Evolutionary conservation across 92 coral and sea anemone species (phyloP).

Genomic region (Epizoanthus ramosus): DNA sequence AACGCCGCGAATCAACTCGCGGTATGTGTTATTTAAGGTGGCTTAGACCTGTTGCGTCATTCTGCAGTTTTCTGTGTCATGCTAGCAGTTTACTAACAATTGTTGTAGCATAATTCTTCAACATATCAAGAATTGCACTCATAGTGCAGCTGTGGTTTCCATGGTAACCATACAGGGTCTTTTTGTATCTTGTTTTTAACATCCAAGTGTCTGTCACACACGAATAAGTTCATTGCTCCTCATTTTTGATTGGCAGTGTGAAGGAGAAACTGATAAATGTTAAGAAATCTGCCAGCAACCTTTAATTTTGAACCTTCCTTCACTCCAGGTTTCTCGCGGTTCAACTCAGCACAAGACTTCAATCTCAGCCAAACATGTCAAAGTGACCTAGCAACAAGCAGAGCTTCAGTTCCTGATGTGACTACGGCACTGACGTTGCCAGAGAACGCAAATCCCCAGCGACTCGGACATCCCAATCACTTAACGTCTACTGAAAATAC

Average conservation of each 20-base stretch:
- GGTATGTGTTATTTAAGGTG: neutral
- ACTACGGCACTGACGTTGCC: neutral
- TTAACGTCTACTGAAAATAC: neutral
- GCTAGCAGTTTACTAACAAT: no score
- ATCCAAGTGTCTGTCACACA: no score
- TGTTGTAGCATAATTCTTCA: no score
- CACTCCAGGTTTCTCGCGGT: slow-evolving; percentile 20
- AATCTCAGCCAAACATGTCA: slow-evolving; percentile 29
- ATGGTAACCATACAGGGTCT: no score
- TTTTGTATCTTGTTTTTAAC: no score
- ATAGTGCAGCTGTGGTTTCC: no score
- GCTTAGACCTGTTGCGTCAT: neutral
- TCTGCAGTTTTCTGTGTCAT: no score
- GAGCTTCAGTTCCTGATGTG: slow-evolving; percentile 17
- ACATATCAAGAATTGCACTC: no score
- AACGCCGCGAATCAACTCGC: slow-evolving; percentile 10
- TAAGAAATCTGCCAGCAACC: neutral
- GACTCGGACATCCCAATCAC: neutral
- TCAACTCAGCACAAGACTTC: slow-evolving; percentile 27
- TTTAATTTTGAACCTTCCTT: neutral
- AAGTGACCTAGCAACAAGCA: slow-evolving; percentile 15
- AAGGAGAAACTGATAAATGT: neutral
- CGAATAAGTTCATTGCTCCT: no score
- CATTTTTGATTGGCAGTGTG: no score
- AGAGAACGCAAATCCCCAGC: neutral